A percentile compares a stretch with the other conserved stretches of the same genome.
Conservation (phyloP, 2,888 invertebrate species). For the Balanococcus diminutus region DNA sequence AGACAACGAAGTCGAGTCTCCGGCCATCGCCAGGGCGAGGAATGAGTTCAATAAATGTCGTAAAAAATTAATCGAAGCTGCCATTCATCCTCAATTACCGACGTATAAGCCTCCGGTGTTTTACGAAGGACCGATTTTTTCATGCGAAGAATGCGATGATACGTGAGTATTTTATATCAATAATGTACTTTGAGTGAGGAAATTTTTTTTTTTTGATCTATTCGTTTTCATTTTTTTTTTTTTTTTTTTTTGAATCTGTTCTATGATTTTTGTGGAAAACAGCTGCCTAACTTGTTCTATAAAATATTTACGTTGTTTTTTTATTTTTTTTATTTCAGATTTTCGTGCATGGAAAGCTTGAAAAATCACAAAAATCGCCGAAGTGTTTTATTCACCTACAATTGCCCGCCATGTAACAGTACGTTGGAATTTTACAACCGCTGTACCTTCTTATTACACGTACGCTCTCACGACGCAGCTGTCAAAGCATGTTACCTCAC, state of each 20-base stretch:
- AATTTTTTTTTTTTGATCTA: too few species aligned
- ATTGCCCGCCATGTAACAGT: conserved; percentile 41
- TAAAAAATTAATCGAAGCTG: conserved; percentile 46
- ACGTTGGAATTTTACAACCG: conserved; percentile 49
- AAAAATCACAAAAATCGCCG: conserved; percentile 43
- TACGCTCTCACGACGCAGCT: conserved; percentile 24
- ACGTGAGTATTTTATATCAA: conserved; percentile 14
- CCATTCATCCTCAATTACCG: conserved; percentile 41
- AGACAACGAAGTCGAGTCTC: background rate
- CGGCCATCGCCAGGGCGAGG: conserved; percentile 37
- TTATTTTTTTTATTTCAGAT: conserved; percentile 44
- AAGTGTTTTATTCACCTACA: conserved; percentile 48
- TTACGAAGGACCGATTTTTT: conserved; percentile 42
- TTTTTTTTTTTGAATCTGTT: too few species aligned
- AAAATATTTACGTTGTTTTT: too few species aligned
- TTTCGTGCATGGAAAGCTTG: conserved; percentile 12
- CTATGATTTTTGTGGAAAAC: too few species aligned
- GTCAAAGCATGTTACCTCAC: conserved; percentile 43
- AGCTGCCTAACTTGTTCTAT: too few species aligned
- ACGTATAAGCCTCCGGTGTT: background rate
- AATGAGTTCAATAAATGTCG: conserved; percentile 24
- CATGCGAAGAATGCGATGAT: conserved; percentile 50
- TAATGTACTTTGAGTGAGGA: too few species aligned
- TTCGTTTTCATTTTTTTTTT: too few species aligned
- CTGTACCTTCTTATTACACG: conserved; percentile 48